Conservation (phyloP, 2,888 invertebrate species). For the Nephrotoma flavescens region DNA sequence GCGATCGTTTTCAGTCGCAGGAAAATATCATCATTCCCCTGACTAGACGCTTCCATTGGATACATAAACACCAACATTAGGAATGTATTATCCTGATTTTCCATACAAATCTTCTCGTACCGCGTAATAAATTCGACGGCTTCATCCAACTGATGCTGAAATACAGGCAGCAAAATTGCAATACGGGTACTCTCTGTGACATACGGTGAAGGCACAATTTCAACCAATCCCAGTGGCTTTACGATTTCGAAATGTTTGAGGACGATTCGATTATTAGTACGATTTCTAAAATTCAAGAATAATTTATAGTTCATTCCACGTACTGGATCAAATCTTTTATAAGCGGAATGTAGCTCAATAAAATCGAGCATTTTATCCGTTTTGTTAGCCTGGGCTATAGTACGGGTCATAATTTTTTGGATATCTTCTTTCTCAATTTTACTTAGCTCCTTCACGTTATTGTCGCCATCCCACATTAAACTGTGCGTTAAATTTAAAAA, state of each 20-base stretch:
- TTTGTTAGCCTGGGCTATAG: slow-evolving; percentile 35
- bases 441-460: slow-evolving; percentile 46
- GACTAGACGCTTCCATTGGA: slow-evolving; percentile 43
- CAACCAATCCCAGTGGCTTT: slow-evolving; percentile 73
- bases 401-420: slow-evolving; percentile 37
- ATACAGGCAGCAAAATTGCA: slow-evolving; percentile 57
- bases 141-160: slow-evolving; percentile 37
- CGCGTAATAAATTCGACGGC: slow-evolving; percentile 52
- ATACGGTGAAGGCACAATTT: slow-evolving; percentile 84
- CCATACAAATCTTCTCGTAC: slow-evolving; percentile 57
- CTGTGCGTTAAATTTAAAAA: slow-evolving; percentile 74
- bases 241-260: slow-evolving; percentile 38
- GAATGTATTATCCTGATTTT: slow-evolving; percentile 63
- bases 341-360: slow-evolving; percentile 49
- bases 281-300: slow-evolving; percentile 47
- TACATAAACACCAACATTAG: slow-evolving; percentile 60
- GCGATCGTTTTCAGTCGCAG: slow-evolving; percentile 47
- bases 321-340: slow-evolving; percentile 63
- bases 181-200: slow-evolving; percentile 86
- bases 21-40: slow-evolving; percentile 45
- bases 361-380: slow-evolving; percentile 39
- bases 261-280: slow-evolving; percentile 19
- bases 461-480: slow-evolving; percentile 66
- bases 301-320: slow-evolving; percentile 75
- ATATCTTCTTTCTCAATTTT: slow-evolving; percentile 56